Evolutionary conservation across 2,797 vertebrate genomes (phyloP).

Genomic region (Adrianichthys oophorus): DNA sequence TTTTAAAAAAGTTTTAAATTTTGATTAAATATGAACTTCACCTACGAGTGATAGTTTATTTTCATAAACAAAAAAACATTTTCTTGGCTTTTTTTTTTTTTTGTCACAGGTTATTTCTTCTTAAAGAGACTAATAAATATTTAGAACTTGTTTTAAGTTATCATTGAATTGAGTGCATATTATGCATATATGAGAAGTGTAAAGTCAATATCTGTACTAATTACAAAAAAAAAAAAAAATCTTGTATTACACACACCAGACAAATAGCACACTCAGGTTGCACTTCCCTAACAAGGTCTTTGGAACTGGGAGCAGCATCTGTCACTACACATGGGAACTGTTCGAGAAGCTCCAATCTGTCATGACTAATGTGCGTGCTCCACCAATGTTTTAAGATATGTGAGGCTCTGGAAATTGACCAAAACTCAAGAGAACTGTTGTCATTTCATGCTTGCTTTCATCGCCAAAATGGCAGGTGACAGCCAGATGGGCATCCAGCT

Average conservation of each 20-base stretch:
- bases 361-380: neutral
- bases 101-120: neutral
- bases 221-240: neutral
- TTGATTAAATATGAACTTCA: neutral
- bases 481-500: constrained; percentile 1
- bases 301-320: neutral
- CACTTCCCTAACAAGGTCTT: neutral
- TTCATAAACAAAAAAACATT: neutral
- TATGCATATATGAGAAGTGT: too few relatives aligned
- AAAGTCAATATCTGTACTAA: too few relatives aligned
- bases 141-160: too few relatives aligned
- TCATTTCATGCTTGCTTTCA: constrained; percentile 5
- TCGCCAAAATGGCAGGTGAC: constrained; percentile 1
- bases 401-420: constrained; percentile 1
- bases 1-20: neutral
- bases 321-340: neutral
- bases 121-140: too few relatives aligned
- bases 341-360: neutral
- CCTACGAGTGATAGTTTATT: neutral
- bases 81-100: neutral
- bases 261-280: neutral
- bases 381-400: neutral
- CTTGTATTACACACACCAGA: neutral
- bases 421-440: neutral
- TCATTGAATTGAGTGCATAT: too few relatives aligned